phyloP scores from a whole-genome alignment of 2,797 vertebrate genomes.

The Ctenosaura bakeri region DNA sequence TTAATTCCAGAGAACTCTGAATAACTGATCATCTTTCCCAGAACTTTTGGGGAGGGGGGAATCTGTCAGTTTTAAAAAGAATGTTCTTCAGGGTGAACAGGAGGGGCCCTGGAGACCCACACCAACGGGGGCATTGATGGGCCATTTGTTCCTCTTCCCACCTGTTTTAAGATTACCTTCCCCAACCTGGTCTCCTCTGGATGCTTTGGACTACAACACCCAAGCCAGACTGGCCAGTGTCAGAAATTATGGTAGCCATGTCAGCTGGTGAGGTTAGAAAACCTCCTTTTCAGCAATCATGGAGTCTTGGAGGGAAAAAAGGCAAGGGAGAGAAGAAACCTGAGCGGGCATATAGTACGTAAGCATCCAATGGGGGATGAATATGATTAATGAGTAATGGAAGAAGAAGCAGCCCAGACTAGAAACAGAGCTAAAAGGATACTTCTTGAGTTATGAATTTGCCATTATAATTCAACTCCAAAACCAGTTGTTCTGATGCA shows the following conservation, averaged over 20 bases:
- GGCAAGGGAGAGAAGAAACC: too few species aligned
- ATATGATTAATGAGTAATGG: not conserved
- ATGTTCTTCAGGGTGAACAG: too few species aligned
- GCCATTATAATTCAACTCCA: not conserved
- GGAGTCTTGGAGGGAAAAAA: too few species aligned
- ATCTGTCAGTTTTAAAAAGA: too few species aligned
- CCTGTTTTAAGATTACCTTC: not conserved
- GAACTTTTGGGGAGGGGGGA: too few species aligned
- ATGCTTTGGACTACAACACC: not conserved
- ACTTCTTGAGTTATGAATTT: slow-evolving; percentile 66
- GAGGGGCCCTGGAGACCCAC: too few species aligned
- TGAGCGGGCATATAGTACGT: not conserved
- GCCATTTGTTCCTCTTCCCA: too few species aligned
- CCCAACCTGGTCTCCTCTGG: not conserved
- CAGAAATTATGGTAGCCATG: not conserved
- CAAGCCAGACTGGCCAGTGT: not conserved
- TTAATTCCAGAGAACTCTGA: too few species aligned
- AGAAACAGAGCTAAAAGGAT: slow-evolving; percentile 50
- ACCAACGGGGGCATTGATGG: too few species aligned
- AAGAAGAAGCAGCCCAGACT: slow-evolving; percentile 20
- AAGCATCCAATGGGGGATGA: not conserved
- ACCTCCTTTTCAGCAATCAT: too few species aligned
- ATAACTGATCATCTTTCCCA: too few species aligned
- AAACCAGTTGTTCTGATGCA: slow-evolving; percentile 60
- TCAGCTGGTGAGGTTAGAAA: too few species aligned